Base-by-base conservation (phyloP, 2,113 vertebrate genomes). In the Bubo bubo region DNA sequence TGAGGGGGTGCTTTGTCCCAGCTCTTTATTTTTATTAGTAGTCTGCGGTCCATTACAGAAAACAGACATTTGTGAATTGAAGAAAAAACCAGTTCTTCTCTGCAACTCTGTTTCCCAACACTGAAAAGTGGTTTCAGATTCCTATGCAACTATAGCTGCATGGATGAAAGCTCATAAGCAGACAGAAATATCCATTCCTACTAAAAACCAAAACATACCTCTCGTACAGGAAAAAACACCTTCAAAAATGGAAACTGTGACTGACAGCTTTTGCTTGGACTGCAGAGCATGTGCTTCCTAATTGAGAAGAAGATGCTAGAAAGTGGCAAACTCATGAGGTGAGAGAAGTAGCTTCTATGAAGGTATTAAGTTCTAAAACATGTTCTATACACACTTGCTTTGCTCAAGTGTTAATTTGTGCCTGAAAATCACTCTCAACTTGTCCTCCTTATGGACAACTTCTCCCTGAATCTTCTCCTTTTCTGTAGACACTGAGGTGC, bases 101-200 rank as follows among this genome's bases (percentile, higher is more conserved):
- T 76, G 6, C 50, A 71, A 2, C 19, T 87, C 79, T 52, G 27
- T 32, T 85, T 68, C 80, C 39, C 53, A 59, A 12, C 10, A 52
- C 60, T 75, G 49, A 63, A 52, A 63, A 84, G 11, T 20, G 17
- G 1, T 45, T 82, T 56, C 47, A 26, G 74, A 9, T 37, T 70
- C 32, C 39, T 34, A 0, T 8, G 6, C 39, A 30, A 5, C 39
- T 43, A 0, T 14, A 45, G 12, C 2, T 73, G 23, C 30, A 35
- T 45, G 28, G 35, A 27, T 64, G n/a, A 82, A 80, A 74, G 15
- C 9, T 26, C 53, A 28, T 30, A 50, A 67, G 63, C 67, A 66
- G 62, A 30, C 15, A 76, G n/a, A 79, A 70, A 82, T 75, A 76
- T 2, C 19, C 34, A 15, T 43, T 76, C 53, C 67, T 60, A 20